These are phyloP conservation scores for Odontophorus gujanensis DNA, from an alignment of 2,113 vertebrate genomes.

Conservation along the genomic window DNA sequence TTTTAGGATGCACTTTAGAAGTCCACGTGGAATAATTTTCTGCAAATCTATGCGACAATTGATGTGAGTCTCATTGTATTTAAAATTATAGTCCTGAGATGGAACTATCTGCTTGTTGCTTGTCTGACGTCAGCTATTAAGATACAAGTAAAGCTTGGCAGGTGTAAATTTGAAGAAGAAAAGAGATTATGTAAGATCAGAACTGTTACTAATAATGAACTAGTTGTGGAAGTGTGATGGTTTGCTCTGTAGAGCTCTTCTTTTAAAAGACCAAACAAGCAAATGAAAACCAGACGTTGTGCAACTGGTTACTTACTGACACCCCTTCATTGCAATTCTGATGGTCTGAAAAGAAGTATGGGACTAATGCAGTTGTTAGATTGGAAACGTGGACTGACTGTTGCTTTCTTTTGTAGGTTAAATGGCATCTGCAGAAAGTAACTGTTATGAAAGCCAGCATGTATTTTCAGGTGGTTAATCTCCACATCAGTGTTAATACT, in stretches of 20 bases:
- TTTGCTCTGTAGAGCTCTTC: background rate
- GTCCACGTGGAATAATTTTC: slow-evolving; percentile 83
- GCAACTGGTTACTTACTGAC: background rate
- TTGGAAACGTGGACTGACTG: background rate
- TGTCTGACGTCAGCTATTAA: slow-evolving; percentile 85
- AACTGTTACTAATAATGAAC: slow-evolving; percentile 75
- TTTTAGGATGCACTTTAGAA: slow-evolving; percentile 83
- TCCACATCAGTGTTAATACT: background rate
- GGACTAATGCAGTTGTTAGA: background rate
- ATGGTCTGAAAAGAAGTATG: background rate
- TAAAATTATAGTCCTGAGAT: slow-evolving; percentile 86
- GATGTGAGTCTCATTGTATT: slow-evolving; percentile 84
- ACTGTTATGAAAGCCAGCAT: background rate
- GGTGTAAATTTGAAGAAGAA: slow-evolving; percentile 86
- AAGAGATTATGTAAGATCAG: slow-evolving; percentile 77
- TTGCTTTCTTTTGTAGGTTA: background rate
- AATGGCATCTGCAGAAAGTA: background rate
- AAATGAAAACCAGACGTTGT: background rate
- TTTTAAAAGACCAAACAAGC: background rate
- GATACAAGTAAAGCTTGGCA: slow-evolving; percentile 83
- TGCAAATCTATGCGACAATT: slow-evolving; percentile 77
- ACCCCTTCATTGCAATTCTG: background rate
- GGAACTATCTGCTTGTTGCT: slow-evolving; percentile 76
- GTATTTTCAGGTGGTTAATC: background rate
- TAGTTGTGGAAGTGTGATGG: background rate